These are phyloP conservation scores for Sinocyclocheilus anshuiensis DNA, from an alignment of 2,113 vertebrate genomes.

Conservation along the genomic window DNA sequence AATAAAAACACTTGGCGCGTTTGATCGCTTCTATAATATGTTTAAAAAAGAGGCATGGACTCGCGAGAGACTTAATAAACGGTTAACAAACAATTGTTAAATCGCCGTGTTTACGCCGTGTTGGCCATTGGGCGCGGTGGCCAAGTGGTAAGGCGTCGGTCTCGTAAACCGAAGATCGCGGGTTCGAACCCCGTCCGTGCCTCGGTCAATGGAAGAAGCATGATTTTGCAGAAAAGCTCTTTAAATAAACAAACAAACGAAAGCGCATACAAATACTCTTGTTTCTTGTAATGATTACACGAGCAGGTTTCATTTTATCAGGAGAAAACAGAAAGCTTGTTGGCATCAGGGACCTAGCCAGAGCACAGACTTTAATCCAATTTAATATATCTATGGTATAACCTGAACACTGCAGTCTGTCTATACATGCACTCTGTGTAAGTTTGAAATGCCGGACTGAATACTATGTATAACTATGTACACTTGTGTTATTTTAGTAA, in stretches of 20 bases:
- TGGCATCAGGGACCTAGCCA: too few species aligned
- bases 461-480: too few species aligned
- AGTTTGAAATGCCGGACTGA: too few species aligned
- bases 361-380: not conserved
- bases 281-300: not conserved
- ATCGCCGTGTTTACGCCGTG: not conserved
- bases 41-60: not conserved
- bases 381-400: not conserved
- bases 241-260: not conserved
- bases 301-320: not conserved
- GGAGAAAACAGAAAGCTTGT: not conserved
- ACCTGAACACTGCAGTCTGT: too few species aligned
- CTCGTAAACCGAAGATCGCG: slow-evolving; percentile 80
- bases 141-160: slow-evolving; percentile 86
- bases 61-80: not conserved
- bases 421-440: too few species aligned
- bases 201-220: not conserved
- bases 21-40: not conserved
- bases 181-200: slow-evolving; percentile 83
- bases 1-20: not conserved
- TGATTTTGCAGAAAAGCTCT: not conserved
- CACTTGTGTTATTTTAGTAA: too few species aligned
- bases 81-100: not conserved
- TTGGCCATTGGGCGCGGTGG: slow-evolving; percentile 78
- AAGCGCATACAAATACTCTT: not conserved